These are phyloP conservation scores for Odontocolon sp. DNA, from an alignment of 2,888 invertebrate genomes.

Conservation along the genomic window DNA sequence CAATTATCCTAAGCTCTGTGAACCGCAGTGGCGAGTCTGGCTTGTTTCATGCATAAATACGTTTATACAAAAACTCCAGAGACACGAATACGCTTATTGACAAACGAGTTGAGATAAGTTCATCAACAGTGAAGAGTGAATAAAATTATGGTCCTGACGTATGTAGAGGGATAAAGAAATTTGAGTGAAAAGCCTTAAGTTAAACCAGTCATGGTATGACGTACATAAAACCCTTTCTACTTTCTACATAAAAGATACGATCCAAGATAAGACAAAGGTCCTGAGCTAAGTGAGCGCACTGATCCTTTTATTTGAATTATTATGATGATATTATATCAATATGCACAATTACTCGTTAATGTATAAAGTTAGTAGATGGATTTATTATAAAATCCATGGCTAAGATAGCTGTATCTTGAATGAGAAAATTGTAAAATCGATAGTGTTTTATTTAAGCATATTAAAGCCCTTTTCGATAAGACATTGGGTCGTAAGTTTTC, in stretches of 20 bases:
- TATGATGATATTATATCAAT: too few species aligned
- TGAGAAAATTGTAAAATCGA: too few species aligned
- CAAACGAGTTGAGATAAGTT: slow-evolving; percentile 27
- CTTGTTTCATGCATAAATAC: neutral
- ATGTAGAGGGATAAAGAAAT: slow-evolving; percentile 24
- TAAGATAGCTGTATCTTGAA: too few species aligned
- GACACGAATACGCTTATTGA: slow-evolving; percentile 24
- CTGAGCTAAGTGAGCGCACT: neutral
- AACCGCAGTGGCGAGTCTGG: neutral
- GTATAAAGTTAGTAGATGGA: too few species aligned
- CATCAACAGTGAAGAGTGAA: slow-evolving; percentile 15
- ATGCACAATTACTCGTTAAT: too few species aligned
- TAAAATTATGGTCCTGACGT: neutral
- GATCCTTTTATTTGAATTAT: neutral
- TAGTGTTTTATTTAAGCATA: too few species aligned
- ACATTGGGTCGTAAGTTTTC: too few species aligned
- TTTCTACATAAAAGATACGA: too few species aligned
- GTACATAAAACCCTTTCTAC: neutral
- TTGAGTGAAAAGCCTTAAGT: slow-evolving; percentile 6
- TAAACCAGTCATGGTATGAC: slow-evolving; percentile 18
- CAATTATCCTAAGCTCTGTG: slow-evolving; percentile 8
- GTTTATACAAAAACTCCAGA: slow-evolving; percentile 5
- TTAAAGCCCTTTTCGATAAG: too few species aligned
- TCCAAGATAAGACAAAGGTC: neutral
- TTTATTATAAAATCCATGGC: too few species aligned